Evolutionary conservation across 2,888 invertebrate species (phyloP), one percentile per base, ranked within the genome.

Genomic region (Mactromeris polynyma): DNA sequence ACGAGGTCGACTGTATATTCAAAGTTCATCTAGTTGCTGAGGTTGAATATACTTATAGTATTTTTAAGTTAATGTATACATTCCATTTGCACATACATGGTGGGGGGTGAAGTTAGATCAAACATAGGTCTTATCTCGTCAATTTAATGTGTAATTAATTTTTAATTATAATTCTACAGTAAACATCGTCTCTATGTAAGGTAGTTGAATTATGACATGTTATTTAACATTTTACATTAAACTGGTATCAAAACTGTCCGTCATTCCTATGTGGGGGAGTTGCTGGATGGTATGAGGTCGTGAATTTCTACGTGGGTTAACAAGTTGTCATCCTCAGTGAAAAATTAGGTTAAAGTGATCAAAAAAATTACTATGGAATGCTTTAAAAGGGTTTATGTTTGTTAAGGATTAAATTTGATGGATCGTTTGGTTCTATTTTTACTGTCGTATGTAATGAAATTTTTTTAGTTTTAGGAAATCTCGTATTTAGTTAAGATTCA

Each of bases 71-170:
- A 64, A n/a, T 64, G 2, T n/a, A 64, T 64, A 26, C 58, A 64
- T 64, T 64, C 58, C 26, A 26, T 64, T 64, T 11, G 26, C n/a
- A n/a, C 58, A 9, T 26, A 46, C 1, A 4, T 26, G 9, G 58
- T 64, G 11, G 58, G 6, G 58, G 58, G n/a, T 26, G 26, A 6
- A 64, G 7, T 64, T 26, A 26, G 11, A 26, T 73, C 26, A 36
- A 73, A 73, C 73, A 26, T 73, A 17, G n/a, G 36, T 33, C 73
- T 73, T 73, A 73, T 73, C 73, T 33, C 19, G 73, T 73, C 73
- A 73, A 33, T 33, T 31, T 19, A 11, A 33, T 19, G 73, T 73
- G 73, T 73, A 73, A 73, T 73, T 33, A 73, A 73, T 73, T 73
- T 36, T 73, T 73, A 73, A 73, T 73, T 73, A 33, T 36, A 33